Evolutionary conservation across 1,140 invertebrate genomes (phyloP), one percentile per base, ranked within the genome.

Genomic region (Drosophila cardini): DNA sequence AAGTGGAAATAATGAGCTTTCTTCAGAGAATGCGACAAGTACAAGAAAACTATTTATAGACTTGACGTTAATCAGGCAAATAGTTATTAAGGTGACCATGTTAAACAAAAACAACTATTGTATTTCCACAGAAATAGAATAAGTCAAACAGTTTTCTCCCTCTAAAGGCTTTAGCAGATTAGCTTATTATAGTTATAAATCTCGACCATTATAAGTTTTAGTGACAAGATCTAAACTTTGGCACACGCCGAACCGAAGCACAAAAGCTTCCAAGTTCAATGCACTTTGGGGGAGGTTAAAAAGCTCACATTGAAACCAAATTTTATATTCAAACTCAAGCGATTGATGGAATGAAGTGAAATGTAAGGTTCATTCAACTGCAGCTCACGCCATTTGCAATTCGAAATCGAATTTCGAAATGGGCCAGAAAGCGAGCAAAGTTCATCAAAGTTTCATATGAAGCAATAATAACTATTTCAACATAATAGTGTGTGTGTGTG

Each of bases 361-460:
- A 55, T 64, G 32, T 32, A 21, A 8, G 32, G 84, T 87, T 87
- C 84, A 84, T 87, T 87, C 84, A 87, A 87, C 84, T 83, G 78
- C 67, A 73, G 46, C 30, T 32, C 72, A 63, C 73, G 60, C 45
- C n/a, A 60, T 60, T 57, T 63, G 15, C 30, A 72, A 65, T 72
- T 60, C 34, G 45, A 65, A 55, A 57, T 40, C 21, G 21, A 26
- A 26, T 4, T 26, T 26, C 21, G 45, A 65, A 55, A 57, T 40
- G 57, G 16, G 38, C 10, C 36, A 53, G 43, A 61, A 32, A 43
- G 11, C 16, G 0, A 18, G n/a, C 40, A 69, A 81, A 81, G 67
- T 69, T 85, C 75, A 71, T 75, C 78, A 45, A 53, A 57, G 64
- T 60, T 73, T 74, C 58, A 42, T 60, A 52, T 68, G 70, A 21